Evolutionary conservation across 2,113 vertebrate species (phyloP).

Genomic region (Dinomys branickii): DNA sequence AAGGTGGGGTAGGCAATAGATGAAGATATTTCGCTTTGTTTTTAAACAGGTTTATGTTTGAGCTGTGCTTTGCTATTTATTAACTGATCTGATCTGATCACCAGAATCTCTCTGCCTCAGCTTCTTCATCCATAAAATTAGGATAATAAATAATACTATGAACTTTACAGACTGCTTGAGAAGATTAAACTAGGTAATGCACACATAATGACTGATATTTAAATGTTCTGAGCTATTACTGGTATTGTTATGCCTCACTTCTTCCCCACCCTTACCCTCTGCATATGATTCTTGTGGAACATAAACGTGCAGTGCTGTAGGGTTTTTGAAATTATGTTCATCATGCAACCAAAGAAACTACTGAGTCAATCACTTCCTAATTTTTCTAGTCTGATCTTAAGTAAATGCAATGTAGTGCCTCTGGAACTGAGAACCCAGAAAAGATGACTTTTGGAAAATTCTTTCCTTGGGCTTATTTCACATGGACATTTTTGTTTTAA

Average conservation of each 20-base stretch:
- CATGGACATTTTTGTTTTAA: constrained; percentile 15
- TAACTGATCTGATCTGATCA: not conserved
- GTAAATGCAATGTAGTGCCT: not conserved
- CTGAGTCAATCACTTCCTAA: not conserved
- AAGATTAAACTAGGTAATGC: not conserved
- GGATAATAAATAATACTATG: not conserved
- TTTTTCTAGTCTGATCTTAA: constrained; percentile 12
- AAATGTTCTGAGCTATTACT: not conserved
- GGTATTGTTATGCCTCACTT: rapidly evolving
- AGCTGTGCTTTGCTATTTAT: not conserved
- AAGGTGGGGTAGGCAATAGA: not conserved
- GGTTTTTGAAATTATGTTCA: not conserved
- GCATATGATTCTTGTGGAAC: rapidly evolving
- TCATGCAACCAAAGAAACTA: not conserved
- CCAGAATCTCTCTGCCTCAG: not conserved
- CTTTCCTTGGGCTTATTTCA: constrained; percentile 1
- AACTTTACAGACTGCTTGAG: not conserved
- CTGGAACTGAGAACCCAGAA: not conserved
- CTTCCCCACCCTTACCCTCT: rapidly evolving
- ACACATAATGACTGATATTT: not conserved
- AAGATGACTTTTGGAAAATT: not conserved
- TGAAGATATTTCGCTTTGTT: not conserved
- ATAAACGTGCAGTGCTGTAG: too few relatives aligned
- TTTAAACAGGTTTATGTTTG: not conserved
- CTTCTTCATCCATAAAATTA: not conserved